These are phyloP conservation scores for Gastrophryne carolinensis DNA, from an alignment of 2,797 vertebrate species.

Conservation along the genomic window DNA sequence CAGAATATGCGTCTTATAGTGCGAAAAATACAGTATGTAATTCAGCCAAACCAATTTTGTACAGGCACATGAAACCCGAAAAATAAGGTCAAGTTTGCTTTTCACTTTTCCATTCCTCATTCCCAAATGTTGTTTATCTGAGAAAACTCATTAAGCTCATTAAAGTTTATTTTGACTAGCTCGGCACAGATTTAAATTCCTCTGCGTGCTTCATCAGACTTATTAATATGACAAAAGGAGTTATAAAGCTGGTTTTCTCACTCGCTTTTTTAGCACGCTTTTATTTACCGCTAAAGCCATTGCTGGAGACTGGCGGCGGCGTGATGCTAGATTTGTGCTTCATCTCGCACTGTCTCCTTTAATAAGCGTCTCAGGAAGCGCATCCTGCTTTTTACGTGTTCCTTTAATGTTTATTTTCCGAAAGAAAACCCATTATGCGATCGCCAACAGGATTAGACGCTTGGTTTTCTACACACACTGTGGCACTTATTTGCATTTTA, in stretches of 20 bases:
- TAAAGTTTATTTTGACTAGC: slow-evolving; percentile 58
- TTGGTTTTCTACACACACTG: slow-evolving; percentile 41
- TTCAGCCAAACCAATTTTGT: too few species aligned
- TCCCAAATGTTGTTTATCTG: slow-evolving; percentile 54
- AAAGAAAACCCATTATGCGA: slow-evolving; percentile 42
- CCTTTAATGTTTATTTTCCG: slow-evolving; percentile 36
- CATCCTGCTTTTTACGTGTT: slow-evolving; percentile 26
- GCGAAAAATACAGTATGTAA: too few species aligned
- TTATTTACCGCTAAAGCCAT: slow-evolving; percentile 28
- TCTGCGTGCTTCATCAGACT: slow-evolving; percentile 54
- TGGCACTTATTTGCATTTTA: slow-evolving; percentile 35
- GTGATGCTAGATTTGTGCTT: slow-evolving; percentile 1
- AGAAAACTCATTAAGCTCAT: slow-evolving; percentile 64
- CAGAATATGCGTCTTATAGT: too few species aligned
- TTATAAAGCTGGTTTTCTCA: slow-evolving; percentile 34
- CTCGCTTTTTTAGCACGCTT: neutral
- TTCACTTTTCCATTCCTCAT: slow-evolving; percentile 57
- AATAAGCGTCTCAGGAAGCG: slow-evolving; percentile 31
- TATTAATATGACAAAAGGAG: slow-evolving; percentile 52
- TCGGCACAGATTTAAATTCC: slow-evolving; percentile 54
- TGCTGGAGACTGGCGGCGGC: slow-evolving; percentile 10
- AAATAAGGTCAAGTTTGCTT: too few species aligned
- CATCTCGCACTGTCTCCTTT: slow-evolving; percentile 40
- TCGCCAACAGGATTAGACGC: slow-evolving; percentile 47
- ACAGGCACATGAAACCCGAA: too few species aligned